Conservation (phyloP, 1,140 invertebrate genomes). For the Heliconius hermathena region DNA sequence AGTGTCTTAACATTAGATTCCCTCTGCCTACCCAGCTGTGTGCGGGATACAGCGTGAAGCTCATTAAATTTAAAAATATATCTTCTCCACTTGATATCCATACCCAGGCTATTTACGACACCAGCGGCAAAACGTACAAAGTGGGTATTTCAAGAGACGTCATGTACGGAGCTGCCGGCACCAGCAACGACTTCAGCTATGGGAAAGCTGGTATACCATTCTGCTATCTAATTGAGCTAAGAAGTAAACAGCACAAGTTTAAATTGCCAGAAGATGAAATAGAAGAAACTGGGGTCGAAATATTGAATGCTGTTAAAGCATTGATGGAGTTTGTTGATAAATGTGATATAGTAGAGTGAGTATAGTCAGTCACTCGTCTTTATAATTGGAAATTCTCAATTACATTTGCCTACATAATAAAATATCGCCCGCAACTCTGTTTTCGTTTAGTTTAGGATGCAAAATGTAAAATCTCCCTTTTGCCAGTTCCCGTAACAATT, state of each 20-base stretch:
- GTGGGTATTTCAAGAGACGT: slow-evolving; percentile 72
- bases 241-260: slow-evolving; percentile 85
- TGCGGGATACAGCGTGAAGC: no score
- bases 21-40: no score
- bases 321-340: slow-evolving; percentile 81
- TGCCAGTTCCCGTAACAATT: no score
- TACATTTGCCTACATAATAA: no score
- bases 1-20: no score
- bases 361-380: not conserved
- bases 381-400: no score
- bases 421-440: no score
- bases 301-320: slow-evolving; percentile 84
- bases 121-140: slow-evolving; percentile 67
- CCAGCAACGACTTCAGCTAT: slow-evolving; percentile 87
- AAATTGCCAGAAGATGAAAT: slow-evolving; percentile 87
- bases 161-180: slow-evolving; percentile 83
- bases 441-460: no score
- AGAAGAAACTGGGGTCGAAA: slow-evolving; percentile 84
- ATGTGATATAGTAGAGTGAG: not conserved
- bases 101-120: slow-evolving; percentile 65
- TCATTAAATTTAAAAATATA: no score
- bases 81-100: not conserved
- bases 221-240: slow-evolving; percentile 87
- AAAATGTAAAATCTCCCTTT: no score
- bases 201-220: slow-evolving; percentile 83